phyloP scores from a whole-genome alignment of 2,888 invertebrate genomes.

The Coelopa pilipes region DNA sequence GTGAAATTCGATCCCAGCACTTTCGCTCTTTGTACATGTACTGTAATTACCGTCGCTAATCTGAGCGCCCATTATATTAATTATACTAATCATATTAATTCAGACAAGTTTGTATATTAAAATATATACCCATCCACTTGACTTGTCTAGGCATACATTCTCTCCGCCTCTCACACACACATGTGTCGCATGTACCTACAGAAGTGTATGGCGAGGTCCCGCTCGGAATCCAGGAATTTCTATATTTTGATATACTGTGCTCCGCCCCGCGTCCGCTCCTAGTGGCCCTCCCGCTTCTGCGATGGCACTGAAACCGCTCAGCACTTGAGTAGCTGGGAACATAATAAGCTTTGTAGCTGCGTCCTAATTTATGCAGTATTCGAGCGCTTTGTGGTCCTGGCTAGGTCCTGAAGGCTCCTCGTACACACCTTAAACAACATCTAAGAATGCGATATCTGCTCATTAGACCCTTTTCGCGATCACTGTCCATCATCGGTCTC shows the following conservation, averaged over 20 bases:
- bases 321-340: neutral
- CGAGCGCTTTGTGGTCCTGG: constrained; percentile 45
- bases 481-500: no score
- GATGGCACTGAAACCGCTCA: neutral
- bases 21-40: neutral
- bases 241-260: neutral
- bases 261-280: neutral
- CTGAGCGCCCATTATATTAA: constrained; percentile 58
- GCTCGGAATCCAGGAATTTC: neutral
- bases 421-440: no score
- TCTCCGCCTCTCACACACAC: constrained; percentile 38
- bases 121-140: constrained; percentile 52
- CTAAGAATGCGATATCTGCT: neutral
- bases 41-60: constrained; percentile 56
- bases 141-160: constrained; percentile 53
- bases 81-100: constrained; percentile 60
- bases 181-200: neutral
- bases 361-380: constrained; percentile 57
- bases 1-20: neutral
- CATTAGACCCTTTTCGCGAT: no score
- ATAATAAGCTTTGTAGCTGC: constrained; percentile 41
- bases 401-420: no score
- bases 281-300: neutral
- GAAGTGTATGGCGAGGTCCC: no score
- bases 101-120: constrained; percentile 56